A percentile compares a stretch with the other conserved stretches of the same genome.
These are phyloP conservation scores for Rhyacophila evoluta DNA, from an alignment of 2,888 invertebrate species.

Conservation along the genomic window DNA sequence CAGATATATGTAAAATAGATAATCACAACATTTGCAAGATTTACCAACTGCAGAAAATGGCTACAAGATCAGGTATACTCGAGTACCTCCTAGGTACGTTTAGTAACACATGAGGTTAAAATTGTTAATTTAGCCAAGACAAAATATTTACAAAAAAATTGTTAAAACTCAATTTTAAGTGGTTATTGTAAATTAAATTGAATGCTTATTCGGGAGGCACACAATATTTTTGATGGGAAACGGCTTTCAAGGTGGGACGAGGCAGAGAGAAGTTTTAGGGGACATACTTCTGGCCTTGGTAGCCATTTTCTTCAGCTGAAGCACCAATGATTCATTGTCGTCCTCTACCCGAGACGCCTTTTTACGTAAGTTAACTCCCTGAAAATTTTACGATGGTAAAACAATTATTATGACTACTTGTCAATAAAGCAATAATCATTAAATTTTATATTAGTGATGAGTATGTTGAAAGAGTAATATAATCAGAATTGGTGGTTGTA, in stretches of 20 bases:
- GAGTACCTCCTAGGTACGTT: background rate
- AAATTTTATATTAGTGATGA: too few species aligned
- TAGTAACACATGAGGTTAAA: slow-evolving; percentile 44
- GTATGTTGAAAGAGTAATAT: too few species aligned
- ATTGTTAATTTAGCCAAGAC: slow-evolving; percentile 59
- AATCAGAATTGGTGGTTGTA: too few species aligned
- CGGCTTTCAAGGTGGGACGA: slow-evolving; percentile 16
- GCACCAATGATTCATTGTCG: slow-evolving; percentile 95
- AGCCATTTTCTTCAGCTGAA: slow-evolving; percentile 97
- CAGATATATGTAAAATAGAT: slow-evolving; percentile 26
- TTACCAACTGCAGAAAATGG: slow-evolving; percentile 69
- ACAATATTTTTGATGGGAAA: slow-evolving; percentile 31
- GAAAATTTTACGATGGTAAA: slow-evolving; percentile 62
- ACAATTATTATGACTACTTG: slow-evolving; percentile 8
- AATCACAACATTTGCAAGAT: slow-evolving; percentile 25
- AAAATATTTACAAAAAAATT: slow-evolving; percentile 56
- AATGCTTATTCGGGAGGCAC: slow-evolving; percentile 33
- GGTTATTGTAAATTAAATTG: background rate
- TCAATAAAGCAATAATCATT: background rate
- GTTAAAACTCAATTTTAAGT: slow-evolving; percentile 26
- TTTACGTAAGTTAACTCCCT: slow-evolving; percentile 89
- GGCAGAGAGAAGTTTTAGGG: slow-evolving; percentile 15
- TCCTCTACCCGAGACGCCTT: slow-evolving; percentile 94
- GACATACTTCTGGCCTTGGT: slow-evolving; percentile 85
- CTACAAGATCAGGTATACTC: slow-evolving; percentile 59